These are phyloP conservation scores for Stictonetta naevosa DNA, from an alignment of 2,113 vertebrate genomes.

Conservation along the genomic window DNA sequence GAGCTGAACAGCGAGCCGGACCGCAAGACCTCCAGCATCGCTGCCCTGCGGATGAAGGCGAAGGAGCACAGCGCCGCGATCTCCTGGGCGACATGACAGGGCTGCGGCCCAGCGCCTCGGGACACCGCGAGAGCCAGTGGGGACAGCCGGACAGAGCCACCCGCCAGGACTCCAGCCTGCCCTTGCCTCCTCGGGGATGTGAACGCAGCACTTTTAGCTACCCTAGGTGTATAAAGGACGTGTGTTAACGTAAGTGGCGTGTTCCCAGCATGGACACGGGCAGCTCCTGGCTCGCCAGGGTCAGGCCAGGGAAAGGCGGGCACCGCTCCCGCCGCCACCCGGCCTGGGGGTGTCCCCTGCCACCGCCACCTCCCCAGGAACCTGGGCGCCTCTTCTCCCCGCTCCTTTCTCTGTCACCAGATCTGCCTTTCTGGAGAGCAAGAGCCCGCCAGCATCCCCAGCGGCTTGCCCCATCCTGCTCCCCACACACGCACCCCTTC, in stretches of 20 bases:
- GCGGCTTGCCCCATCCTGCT: neutral
- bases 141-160: conserved; percentile 11
- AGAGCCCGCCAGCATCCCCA: neutral
- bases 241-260: conserved; percentile 38
- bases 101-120: neutral
- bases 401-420: neutral
- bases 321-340: neutral
- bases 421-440: neutral
- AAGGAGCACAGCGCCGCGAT: conserved; percentile 99
- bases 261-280: neutral
- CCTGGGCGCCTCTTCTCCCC: neutral
- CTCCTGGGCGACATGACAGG: conserved; percentile 98
- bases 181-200: conserved; percentile 70
- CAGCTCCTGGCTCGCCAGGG: neutral
- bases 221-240: conserved; percentile 52
- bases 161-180: conserved; percentile 61
- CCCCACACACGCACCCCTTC: too few relatives aligned
- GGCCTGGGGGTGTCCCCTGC: neutral
- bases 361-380: neutral
- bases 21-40: conserved; percentile 98
- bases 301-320: neutral
- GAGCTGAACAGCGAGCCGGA: conserved; percentile 96
- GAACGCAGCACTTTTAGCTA: conserved; percentile 82
- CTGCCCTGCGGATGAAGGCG: conserved; percentile 96
- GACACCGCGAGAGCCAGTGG: conserved; percentile 27